A percentile compares a stretch with the other conserved stretches of the same genome.
Evolutionary conservation across 2,113 vertebrate genomes (phyloP).

Genomic region (Dipodomys stephensi): DNA sequence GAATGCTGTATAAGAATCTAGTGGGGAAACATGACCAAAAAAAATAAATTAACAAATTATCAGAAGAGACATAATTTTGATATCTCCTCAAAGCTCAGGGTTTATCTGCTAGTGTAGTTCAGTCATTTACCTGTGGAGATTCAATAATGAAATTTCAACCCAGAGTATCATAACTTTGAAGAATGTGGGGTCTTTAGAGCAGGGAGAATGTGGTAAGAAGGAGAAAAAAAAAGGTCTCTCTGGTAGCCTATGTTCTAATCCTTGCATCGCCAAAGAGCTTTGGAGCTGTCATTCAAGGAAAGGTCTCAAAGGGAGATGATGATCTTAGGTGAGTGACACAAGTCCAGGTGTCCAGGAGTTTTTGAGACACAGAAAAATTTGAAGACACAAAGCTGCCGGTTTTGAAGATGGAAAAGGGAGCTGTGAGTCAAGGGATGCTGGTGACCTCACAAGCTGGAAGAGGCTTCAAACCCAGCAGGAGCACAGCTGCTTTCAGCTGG

Average conservation of each 20-base stretch:
- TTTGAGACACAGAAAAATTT: neutral
- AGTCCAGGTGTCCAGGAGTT: neutral
- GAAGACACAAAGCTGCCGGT: neutral
- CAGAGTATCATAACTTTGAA: neutral
- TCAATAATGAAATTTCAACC: neutral
- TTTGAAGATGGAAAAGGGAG: neutral
- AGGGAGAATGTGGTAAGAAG: neutral
- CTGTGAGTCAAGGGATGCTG: neutral
- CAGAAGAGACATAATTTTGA: neutral
- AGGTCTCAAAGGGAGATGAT: neutral
- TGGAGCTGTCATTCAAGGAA: neutral
- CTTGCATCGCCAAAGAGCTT: neutral
- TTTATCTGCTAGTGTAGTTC: neutral
- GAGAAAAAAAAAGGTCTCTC: neutral
- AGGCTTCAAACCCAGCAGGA: neutral
- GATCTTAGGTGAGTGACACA: too few species aligned
- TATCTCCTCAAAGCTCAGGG: rapidly evolving
- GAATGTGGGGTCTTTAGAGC: neutral
- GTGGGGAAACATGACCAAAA: neutral
- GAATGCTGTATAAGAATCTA: too few species aligned
- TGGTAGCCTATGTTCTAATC: neutral
- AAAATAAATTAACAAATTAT: neutral
- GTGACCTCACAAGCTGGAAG: neutral
- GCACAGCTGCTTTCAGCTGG: neutral
- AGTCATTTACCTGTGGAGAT: neutral